Evolutionary conservation across 1,140 invertebrate species (phyloP), one percentile per base, ranked within the genome.

Genomic region (Harpegnathos saltator): DNA sequence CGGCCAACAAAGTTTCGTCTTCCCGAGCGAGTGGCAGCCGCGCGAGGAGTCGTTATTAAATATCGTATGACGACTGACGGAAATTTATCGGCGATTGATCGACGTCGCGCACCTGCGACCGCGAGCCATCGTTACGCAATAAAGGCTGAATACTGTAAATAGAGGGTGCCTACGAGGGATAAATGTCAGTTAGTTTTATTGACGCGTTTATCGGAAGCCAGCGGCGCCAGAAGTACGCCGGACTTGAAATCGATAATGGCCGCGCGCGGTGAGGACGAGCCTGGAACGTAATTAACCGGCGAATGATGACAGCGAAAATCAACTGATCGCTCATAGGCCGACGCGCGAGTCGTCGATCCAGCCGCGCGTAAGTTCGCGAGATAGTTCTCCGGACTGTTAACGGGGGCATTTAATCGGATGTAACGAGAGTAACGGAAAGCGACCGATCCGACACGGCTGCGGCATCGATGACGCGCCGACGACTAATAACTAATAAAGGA

Each of bases 71-170:
- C 54, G 52, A 9, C 33, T 48, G 63, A 56, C 65, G 75, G 11
- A 58, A 71, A 80, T 69, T 80, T 71, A 48, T 69, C 52, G 9
- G 15, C 75, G 14, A 66, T 77, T 77, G 61, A 77, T 77, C 61
- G 61, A 65, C 44, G 56, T 19, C 52, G 65, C 65, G 75, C 75
- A 80, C 14, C 50, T 80, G 75, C 75, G 54, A 58, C 44, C 44
- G 62, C 62, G 26, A 17, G 17, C 50, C 24, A 69, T 80, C 22
- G 65, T 80, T 69, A 71, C n/a, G 22, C 38, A 44, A 80, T 48
- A 19, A 58, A 58, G 33, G 0, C 29, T 69, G 65, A 58, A 22
- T 59, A 59, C n/a, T 44, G 17, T 74, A 24, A 38, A 78, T 58
- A 69, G 38, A 58, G 48, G 19, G 15, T 56, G 22, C n/a, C 65